Conservation (phyloP, 2,888 invertebrate species). For the Tethea ocularis region DNA sequence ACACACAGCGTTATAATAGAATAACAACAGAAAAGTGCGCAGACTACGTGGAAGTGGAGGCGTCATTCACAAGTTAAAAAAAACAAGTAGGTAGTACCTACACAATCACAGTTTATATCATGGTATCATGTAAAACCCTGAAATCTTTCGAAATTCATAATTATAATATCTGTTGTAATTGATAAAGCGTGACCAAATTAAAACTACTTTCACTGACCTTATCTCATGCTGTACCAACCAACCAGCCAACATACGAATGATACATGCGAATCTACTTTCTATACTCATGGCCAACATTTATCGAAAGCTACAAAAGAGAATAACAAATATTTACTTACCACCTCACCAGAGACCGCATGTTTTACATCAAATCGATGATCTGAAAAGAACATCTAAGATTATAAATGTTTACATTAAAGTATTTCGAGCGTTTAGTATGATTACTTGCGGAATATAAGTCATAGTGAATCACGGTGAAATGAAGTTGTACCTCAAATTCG, state of each 20-base stretch:
- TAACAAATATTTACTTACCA: conserved; percentile 44
- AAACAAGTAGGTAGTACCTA: background rate
- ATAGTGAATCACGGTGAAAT: conserved; percentile 54
- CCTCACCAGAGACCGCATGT: conserved; percentile 45
- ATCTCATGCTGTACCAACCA: conserved; percentile 26
- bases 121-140: background rate
- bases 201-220: conserved; percentile 36
- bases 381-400: conserved; percentile 28
- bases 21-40: background rate
- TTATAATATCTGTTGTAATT: conserved; percentile 17
- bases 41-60: background rate
- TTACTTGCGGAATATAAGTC: conserved; percentile 37
- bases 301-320: conserved; percentile 6
- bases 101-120: background rate
- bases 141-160: background rate
- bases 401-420: background rate
- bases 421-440: conserved; percentile 1
- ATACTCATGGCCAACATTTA: conserved; percentile 18
- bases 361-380: conserved; percentile 27
- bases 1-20: conserved; percentile 1
- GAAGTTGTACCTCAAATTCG: conserved; percentile 34
- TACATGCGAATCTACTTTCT: conserved; percentile 42
- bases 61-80: conserved; percentile 1
- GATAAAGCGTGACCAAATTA: conserved; percentile 26
- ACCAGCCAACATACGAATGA: conserved; percentile 32